phyloP scores from a whole-genome alignment of 2,113 vertebrate genomes.

The Vulpes vulpes region DNA sequence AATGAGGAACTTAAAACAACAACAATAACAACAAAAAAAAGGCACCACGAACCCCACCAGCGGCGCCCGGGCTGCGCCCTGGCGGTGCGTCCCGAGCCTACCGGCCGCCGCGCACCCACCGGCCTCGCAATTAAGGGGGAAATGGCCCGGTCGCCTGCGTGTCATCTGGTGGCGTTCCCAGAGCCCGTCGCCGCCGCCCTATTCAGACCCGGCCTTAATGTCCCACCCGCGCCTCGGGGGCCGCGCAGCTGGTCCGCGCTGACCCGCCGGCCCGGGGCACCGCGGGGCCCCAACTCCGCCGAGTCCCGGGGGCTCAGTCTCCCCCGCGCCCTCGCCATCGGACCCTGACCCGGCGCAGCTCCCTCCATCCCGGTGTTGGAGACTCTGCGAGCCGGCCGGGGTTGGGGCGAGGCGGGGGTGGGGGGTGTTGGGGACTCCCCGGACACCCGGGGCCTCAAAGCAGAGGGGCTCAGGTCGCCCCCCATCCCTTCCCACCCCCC shows the following conservation, averaged over 20 bases:
- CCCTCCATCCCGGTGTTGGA: not conserved
- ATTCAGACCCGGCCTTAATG: slow-evolving; percentile 94
- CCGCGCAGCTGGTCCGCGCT: slow-evolving; percentile 91
- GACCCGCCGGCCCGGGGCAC: slow-evolving; percentile 45
- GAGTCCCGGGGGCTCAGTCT: not conserved
- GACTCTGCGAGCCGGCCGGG: not conserved
- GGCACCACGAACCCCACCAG: slow-evolving; percentile 77
- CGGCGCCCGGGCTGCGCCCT: slow-evolving; percentile 34
- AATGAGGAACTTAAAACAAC: slow-evolving; percentile 80
- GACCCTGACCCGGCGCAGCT: not conserved
- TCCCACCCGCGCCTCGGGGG: slow-evolving; percentile 95
- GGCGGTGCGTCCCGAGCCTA: slow-evolving; percentile 63
- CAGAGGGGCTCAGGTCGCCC: rapidly evolving
- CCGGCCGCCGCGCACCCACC: slow-evolving; percentile 75
- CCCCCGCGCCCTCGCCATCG: not conserved
- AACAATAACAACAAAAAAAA: slow-evolving; percentile 67
- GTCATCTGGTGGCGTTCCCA: slow-evolving; percentile 99
- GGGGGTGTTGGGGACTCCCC: not conserved
- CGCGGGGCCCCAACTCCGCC: not conserved
- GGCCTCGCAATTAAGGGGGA: slow-evolving; percentile 83
- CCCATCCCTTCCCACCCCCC: too few relatives aligned
- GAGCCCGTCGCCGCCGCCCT: slow-evolving; percentile 92
- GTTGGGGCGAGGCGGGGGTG: rapidly evolving
- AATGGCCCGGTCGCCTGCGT: slow-evolving; percentile 90
- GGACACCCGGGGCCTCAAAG: not conserved